Conservation (phyloP, 2,797 vertebrate species). For the Clarias platycephalus region DNA sequence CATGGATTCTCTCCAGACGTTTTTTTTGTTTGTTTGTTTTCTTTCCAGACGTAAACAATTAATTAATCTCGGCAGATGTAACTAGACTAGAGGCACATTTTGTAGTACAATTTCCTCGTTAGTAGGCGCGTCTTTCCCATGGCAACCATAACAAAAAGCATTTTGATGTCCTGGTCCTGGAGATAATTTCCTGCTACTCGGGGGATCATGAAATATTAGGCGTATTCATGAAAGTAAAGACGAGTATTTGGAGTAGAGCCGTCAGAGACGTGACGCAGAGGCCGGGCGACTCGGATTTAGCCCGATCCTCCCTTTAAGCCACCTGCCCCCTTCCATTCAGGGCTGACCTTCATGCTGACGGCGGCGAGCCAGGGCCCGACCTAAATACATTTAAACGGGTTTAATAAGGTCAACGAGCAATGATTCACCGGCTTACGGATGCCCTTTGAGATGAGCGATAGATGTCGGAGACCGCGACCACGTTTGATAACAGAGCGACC, state of each 20-base stretch:
- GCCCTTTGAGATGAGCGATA: constrained; percentile 30
- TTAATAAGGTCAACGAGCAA: constrained; percentile 50
- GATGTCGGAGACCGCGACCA: not conserved
- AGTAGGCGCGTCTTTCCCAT: constrained; percentile 13
- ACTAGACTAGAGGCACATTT: constrained; percentile 4
- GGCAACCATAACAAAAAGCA: constrained; percentile 21
- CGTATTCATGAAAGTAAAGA: not conserved
- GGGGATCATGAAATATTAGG: not conserved
- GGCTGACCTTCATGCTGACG: constrained; percentile 72
- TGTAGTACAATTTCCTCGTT: not conserved
- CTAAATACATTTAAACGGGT: constrained; percentile 69
- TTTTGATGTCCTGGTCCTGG: constrained; percentile 19
- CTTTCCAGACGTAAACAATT: constrained; percentile 3
- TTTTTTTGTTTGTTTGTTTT: too few species aligned
- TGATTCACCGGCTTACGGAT: constrained; percentile 43
- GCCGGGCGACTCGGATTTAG: constrained; percentile 73
- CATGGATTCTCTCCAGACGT: not conserved
- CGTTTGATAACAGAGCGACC: not conserved
- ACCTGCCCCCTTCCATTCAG: constrained; percentile 73
- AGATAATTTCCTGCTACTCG: constrained; percentile 4
- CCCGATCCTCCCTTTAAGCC: constrained; percentile 70
- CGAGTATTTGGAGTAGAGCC: not conserved
- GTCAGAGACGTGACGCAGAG: not conserved
- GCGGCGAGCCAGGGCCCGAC: constrained; percentile 72
- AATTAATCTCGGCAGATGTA: constrained; percentile 14